Base-by-base conservation (phyloP, 2,797 vertebrate genomes). In the Hoplostethus mediterraneus region DNA sequence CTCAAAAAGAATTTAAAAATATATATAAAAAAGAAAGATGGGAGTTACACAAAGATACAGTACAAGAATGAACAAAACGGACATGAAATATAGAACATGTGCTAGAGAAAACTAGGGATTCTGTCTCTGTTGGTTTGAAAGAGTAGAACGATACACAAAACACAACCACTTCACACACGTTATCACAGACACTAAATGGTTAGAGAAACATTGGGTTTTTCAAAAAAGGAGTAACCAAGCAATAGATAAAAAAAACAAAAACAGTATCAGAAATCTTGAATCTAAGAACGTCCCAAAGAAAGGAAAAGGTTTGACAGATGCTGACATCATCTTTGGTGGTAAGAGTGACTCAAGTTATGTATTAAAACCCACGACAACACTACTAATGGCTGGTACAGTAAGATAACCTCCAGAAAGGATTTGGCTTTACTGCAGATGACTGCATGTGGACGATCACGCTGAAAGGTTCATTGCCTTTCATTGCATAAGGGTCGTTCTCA, bases 271-370 rank as follows among this genome's bases (percentile, higher is more conserved):
- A 28, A 28, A 28, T 28, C 28, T 28, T 2, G 28, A 28, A 28
- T 28, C 28, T 1, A 28, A 28, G 28, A 28, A 28, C 28, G 28
- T 28, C 3, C 28, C 3, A 30, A 44, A 12, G 40, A 11, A 3
- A 45, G 2, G 28, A 4, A 63, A 33, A 42, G 6, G 10, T 44
- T 9, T 63, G 48, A 70, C 53, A 31, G 47, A 73, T 51, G 60
- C 57, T 79, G 73, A 73, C 67, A 75, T 79, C 73, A 75, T 87
- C 85, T 84, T 87, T 87, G 85, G 12, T n/a, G 51, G 11, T 17
- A 51, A 38, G 42, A 66, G 25, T 42, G 36, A 54, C 11, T 28
- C 6, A 2, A 55, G 25, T 30, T 17, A 17, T 25, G 59, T 42
- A 40, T 45, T 10, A 17, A 51, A 11, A 31, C 30, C 47, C 60